Percentiles rank a stretch among this genome's conserved stretches.
phyloP scores from a whole-genome alignment of 2,113 vertebrate genomes.

The Pollimyrus isidori region DNA sequence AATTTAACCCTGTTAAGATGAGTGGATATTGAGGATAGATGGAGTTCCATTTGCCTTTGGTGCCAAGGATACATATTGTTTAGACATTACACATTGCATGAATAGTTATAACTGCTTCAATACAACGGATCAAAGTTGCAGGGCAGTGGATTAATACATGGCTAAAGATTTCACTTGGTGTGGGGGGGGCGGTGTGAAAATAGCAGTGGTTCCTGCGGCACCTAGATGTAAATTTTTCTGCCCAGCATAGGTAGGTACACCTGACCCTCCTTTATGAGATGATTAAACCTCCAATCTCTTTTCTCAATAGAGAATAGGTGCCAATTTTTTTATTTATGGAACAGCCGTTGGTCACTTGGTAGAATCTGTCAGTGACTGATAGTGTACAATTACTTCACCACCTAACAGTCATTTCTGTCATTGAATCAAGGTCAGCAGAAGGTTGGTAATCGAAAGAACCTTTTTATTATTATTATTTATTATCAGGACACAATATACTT shows the following conservation, averaged over 20 bases:
- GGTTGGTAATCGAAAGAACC: background rate
- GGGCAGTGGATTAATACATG: background rate
- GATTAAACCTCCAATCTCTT: background rate
- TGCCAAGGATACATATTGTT: background rate
- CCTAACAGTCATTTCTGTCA: background rate
- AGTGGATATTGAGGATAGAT: background rate
- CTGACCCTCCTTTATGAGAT: background rate
- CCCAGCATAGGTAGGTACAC: background rate
- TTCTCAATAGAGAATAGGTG: background rate
- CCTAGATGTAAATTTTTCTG: background rate
- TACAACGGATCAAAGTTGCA: background rate
- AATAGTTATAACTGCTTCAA: background rate
- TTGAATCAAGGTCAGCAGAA: background rate
- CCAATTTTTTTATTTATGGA: background rate
- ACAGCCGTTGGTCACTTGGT: background rate
- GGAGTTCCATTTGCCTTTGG: background rate
- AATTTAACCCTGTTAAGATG: background rate
- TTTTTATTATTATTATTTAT: background rate
- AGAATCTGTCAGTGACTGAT: background rate
- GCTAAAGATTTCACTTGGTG: background rate
- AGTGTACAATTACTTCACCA: background rate
- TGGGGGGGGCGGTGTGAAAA: background rate
- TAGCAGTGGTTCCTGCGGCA: background rate
- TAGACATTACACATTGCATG: background rate
- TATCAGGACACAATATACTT: background rate